phyloP scores from a whole-genome alignment of 2,797 vertebrate genomes.

The Acipenser ruthenus region DNA sequence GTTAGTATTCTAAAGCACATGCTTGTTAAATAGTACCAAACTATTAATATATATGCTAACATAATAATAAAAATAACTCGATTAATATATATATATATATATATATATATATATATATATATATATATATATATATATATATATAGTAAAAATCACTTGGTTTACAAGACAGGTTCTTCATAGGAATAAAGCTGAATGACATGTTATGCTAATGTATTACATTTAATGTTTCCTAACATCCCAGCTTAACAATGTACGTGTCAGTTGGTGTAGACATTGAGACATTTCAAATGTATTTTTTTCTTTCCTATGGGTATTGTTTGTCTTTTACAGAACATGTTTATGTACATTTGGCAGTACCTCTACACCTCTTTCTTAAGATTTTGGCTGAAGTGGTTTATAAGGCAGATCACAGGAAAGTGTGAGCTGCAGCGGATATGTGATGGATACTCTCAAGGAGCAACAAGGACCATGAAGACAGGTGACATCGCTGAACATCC shows the following conservation, averaged over 20 bases:
- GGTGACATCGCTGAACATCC: constrained; percentile 50
- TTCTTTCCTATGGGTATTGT: constrained; percentile 1
- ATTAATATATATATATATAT: constrained; percentile 3
- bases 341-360: constrained; percentile 69
- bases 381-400: constrained; percentile 87
- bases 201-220: not conserved
- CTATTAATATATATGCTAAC: too few relatives aligned
- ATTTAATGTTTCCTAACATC: not conserved
- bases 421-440: constrained; percentile 89
- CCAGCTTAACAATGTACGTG: not conserved
- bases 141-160: not conserved
- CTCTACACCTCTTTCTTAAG: constrained; percentile 78
- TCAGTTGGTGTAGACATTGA: not conserved
- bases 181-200: not conserved
- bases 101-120: constrained; percentile 3
- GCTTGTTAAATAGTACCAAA: too few relatives aligned
- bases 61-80: not conserved
- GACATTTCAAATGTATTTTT: not conserved
- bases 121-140: not conserved
- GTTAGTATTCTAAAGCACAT: too few relatives aligned
- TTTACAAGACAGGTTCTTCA: not conserved
- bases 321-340: constrained; percentile 63
- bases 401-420: constrained; percentile 71
- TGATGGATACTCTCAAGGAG: constrained; percentile 57
- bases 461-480: constrained; percentile 65